These are phyloP conservation scores for Polyommatus icarus DNA, from an alignment of 2,888 invertebrate genomes.

Conservation along the genomic window DNA sequence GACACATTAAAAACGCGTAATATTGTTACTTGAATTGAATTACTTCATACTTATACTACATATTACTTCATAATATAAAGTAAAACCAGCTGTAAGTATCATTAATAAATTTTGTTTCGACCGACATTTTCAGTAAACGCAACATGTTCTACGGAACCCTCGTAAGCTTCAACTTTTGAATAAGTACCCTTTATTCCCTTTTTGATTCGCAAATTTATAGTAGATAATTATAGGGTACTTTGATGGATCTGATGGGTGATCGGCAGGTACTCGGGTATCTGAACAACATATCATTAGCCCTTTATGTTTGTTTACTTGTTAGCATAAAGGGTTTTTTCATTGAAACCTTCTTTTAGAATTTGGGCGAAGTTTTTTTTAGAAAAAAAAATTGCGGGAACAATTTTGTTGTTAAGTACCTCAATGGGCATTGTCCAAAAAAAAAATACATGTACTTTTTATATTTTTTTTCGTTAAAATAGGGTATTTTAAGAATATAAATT, in stretches of 20 bases:
- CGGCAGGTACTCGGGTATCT: not conserved
- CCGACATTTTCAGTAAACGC: too few species aligned
- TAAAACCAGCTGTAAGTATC: too few species aligned
- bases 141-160: not conserved
- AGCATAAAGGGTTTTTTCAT: not conserved
- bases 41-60: too few species aligned
- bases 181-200: constrained; percentile 46
- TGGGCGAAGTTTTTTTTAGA: not conserved
- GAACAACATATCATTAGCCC: not conserved
- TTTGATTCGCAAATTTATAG: constrained; percentile 58
- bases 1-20: too few species aligned
- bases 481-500: too few species aligned
- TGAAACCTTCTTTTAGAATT: constrained; percentile 3
- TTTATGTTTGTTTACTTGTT: constrained; percentile 15
- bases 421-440: too few species aligned
- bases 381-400: not conserved
- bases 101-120: too few species aligned
- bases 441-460: too few species aligned
- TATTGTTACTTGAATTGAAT: too few species aligned
- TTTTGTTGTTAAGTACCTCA: not conserved
- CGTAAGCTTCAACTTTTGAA: constrained; percentile 41
- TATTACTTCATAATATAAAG: too few species aligned
- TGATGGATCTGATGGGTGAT: constrained; percentile 22
- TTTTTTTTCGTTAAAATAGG: too few species aligned
- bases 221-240: constrained; percentile 61